Evolutionary conservation across 2,888 invertebrate species (phyloP).

Genomic region (Brachyptera risi): DNA sequence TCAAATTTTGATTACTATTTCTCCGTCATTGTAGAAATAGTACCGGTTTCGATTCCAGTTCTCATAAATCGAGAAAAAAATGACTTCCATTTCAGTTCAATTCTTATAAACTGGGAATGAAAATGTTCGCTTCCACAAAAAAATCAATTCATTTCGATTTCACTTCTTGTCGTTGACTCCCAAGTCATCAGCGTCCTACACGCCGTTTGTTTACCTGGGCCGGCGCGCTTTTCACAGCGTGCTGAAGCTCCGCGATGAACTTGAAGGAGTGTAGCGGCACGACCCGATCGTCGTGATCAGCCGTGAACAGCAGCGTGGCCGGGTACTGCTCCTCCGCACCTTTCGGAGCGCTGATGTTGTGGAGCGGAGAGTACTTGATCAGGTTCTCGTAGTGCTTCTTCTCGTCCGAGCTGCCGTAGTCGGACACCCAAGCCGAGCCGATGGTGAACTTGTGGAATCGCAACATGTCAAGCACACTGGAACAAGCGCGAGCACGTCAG

Average conservation of each 20-base stretch:
- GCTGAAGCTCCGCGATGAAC: conserved; percentile 86
- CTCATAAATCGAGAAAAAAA: too few species aligned
- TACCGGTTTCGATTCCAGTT: too few species aligned
- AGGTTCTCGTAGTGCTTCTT: conserved; percentile 81
- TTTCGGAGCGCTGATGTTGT: conserved; percentile 73
- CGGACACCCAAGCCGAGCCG: conserved; percentile 94
- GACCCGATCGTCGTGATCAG: conserved; percentile 97
- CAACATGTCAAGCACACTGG: conserved; percentile 94
- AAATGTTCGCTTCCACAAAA: too few species aligned
- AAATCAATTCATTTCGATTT: too few species aligned
- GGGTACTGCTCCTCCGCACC: conserved; percentile 68
- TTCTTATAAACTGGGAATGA: too few species aligned
- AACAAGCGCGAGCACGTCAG: conserved; percentile 35
- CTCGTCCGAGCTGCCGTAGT: conserved; percentile 90
- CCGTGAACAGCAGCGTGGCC: conserved; percentile 86
- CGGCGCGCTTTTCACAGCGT: conserved; percentile 57
- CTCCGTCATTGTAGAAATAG: too few species aligned
- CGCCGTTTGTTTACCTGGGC: conserved; percentile 46
- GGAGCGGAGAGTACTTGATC: conserved; percentile 86
- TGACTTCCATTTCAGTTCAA: too few species aligned
- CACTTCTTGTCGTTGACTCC: too few species aligned
- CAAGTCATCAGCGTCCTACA: too few species aligned
- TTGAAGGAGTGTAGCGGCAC: conserved; percentile 97
- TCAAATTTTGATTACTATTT: too few species aligned
- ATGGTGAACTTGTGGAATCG: conserved; percentile 98